Evolutionary conservation across 2,797 vertebrate genomes (phyloP), one percentile per base, ranked within the genome.

Genomic region (Threskiornis aethiopicus): DNA sequence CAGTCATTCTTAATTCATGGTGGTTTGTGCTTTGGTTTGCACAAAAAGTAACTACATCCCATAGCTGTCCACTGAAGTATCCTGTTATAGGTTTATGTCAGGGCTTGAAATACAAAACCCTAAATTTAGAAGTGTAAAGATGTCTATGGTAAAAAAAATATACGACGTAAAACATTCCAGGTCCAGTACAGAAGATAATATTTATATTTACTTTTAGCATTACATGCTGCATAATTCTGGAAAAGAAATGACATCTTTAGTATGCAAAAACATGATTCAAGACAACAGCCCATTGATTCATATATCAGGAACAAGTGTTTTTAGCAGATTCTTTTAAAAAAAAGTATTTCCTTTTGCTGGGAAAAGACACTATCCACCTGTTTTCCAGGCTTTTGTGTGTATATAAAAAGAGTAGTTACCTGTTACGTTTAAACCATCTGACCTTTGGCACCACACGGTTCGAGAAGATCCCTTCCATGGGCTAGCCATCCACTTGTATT

Each of bases 351-450:
- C 2, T 3, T 29, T 64, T 76, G 2, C 35, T 59, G 47, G 33
- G 21, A 82, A 83, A 83, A 59, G 18, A 82, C 19, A 54, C 75
- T 47, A 52, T 82, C 16, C 28, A 37, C 28, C 37, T 33, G 10
- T 58, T 84, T 81, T 67, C 6, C 22, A 51, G 73, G 18, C 0
- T 19, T 87, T 51, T 77, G 5, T 66, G 25, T 57, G 55, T 70
- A 72, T 64, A 58, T 12, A 59, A 52, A 52, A 88, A 20, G 17
- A 87, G 29, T 41, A 84, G 19, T 97, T 98, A 99, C 99, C 99
- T 97, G 99, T 99, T 94, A 99, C 99, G 0, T 99, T 99, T 95
- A 99, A 90, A 79, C 99, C 99, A 16, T 99, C 99, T 6, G 99
- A 99, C 71, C 99, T 99, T 96, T 99, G 99, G 95, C 99, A 99